Conservation (phyloP, 2,888 invertebrate species). For the Cybosia mesomella region DNA sequence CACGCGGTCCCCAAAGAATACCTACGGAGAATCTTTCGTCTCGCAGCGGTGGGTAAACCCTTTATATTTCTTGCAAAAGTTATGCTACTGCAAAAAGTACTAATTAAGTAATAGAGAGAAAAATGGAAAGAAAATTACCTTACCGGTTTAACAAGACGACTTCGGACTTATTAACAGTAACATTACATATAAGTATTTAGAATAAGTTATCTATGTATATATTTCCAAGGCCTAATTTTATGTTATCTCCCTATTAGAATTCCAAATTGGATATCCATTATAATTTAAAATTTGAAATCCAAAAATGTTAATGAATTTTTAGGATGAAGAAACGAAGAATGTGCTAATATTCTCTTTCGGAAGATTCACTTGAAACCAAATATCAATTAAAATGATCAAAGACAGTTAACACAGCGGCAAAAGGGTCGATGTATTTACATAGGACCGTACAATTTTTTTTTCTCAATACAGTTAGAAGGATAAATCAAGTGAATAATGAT, state of each 20-base stretch:
- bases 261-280: background rate
- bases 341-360: slow-evolving; percentile 33
- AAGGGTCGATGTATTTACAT: slow-evolving; percentile 64
- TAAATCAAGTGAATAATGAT: slow-evolving; percentile 38
- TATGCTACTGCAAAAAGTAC: slow-evolving; percentile 58
- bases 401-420: slow-evolving; percentile 58
- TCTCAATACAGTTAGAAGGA: slow-evolving; percentile 52
- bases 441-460: slow-evolving; percentile 57
- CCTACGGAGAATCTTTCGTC: slow-evolving; percentile 59
- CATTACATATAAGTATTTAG: background rate
- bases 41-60: slow-evolving; percentile 64
- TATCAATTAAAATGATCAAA: slow-evolving; percentile 71
- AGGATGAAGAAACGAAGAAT: background rate
- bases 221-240: background rate
- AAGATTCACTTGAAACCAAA: slow-evolving; percentile 59
- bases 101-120: slow-evolving; percentile 55
- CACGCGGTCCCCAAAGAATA: slow-evolving; percentile 63
- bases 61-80: slow-evolving; percentile 68
- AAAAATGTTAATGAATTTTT: background rate
- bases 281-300: background rate
- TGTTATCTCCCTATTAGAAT: background rate
- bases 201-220: slow-evolving; percentile 7
- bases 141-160: slow-evolving; percentile 53
- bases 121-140: slow-evolving; percentile 66
- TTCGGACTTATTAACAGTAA: slow-evolving; percentile 41